Evolutionary conservation across 2,113 vertebrate genomes (phyloP).

Genomic region (Pavo muticus): DNA sequence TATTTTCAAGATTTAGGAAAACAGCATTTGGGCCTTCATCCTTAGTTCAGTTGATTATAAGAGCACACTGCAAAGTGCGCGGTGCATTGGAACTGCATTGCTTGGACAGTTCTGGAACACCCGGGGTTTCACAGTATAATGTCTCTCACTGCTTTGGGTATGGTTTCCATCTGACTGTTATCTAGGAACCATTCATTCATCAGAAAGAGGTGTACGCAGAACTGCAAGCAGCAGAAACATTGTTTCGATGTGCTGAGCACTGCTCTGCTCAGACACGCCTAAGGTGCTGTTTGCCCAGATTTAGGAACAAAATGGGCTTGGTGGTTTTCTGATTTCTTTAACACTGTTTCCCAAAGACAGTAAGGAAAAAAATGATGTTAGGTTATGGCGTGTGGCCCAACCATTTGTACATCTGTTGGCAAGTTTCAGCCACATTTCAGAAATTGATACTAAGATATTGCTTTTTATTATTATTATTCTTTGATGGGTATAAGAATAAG

Average conservation of each 20-base stretch:
- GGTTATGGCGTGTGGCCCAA: not conserved
- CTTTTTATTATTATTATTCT: not conserved
- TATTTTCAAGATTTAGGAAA: not conserved
- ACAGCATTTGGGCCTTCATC: not conserved
- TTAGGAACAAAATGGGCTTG: not conserved
- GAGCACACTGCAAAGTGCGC: not conserved
- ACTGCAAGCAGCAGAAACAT: not conserved
- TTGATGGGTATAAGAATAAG: not conserved
- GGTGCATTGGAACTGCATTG: not conserved
- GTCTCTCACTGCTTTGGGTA: not conserved
- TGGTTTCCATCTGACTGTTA: not conserved
- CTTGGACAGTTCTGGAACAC: not conserved
- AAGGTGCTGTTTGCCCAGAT: not conserved
- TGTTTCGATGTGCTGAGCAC: not conserved
- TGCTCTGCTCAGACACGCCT: not conserved
- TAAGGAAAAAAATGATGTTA: not conserved
- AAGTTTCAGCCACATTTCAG: not conserved
- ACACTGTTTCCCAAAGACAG: not conserved
- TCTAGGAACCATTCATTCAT: not conserved
- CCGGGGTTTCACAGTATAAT: not conserved
- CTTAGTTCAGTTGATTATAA: not conserved
- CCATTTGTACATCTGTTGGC: not conserved
- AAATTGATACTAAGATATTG: not conserved
- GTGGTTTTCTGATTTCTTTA: not conserved
- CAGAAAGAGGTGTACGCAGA: not conserved